Evolutionary conservation across 2,888 invertebrate genomes (phyloP).

Genomic region (Acholoe squamosa): DNA sequence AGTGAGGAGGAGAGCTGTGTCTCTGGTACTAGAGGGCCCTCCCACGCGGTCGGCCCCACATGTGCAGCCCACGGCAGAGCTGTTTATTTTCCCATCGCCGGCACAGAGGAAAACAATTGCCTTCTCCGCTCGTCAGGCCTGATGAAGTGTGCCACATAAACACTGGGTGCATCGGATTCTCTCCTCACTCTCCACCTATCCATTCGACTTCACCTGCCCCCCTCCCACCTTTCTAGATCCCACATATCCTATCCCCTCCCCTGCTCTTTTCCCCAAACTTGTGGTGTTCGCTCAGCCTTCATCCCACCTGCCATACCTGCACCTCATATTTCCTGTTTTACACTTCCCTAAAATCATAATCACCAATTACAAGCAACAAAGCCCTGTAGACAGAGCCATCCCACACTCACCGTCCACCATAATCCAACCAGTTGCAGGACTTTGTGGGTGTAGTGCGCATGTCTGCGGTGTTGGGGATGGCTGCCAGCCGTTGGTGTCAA

Average conservation of each 20-base stretch:
- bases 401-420: background rate
- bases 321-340: too few relatives aligned
- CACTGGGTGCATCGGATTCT: background rate
- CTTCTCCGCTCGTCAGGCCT: background rate
- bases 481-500: constrained; percentile 20
- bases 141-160: constrained; percentile 55
- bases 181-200: background rate
- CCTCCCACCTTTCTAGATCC: background rate
- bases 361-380: too few relatives aligned
- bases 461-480: constrained; percentile 1
- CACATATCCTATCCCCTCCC: too few relatives aligned
- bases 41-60: constrained; percentile 26
- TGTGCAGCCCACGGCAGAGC: background rate
- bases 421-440: background rate
- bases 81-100: constrained; percentile 52
- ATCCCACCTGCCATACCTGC: too few relatives aligned
- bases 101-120: constrained; percentile 56
- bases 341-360: too few relatives aligned
- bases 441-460: background rate
- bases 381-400: background rate
- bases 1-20: too few relatives aligned
- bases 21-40: background rate
- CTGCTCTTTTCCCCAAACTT: too few relatives aligned
- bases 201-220: background rate
- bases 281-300: too few relatives aligned